A percentile compares a stretch with the other conserved stretches of the same genome.
Conservation (phyloP, 1,140 invertebrate species). For the Amphibalanus amphitrite region DNA sequence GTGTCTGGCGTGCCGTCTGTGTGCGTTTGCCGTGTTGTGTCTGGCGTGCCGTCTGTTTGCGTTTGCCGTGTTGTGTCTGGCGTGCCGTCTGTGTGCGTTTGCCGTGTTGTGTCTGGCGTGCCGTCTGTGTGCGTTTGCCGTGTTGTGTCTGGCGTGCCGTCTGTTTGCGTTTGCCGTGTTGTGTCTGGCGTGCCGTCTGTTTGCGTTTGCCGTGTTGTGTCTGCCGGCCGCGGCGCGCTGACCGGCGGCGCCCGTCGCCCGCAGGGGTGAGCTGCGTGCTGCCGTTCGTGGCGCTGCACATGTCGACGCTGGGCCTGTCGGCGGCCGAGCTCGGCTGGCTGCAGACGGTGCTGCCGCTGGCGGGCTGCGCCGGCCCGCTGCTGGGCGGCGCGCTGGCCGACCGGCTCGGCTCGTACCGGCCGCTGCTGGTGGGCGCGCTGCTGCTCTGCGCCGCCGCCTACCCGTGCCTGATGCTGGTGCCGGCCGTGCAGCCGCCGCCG, state of each 20-base stretch:
- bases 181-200: too few relatives aligned
- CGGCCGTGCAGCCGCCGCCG: neutral
- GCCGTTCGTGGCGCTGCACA: conserved; percentile 53
- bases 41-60: too few relatives aligned
- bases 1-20: too few relatives aligned
- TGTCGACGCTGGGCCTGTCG: conserved; percentile 45
- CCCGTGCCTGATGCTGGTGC: conserved; percentile 17
- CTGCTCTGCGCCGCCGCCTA: conserved; percentile 34
- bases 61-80: too few relatives aligned
- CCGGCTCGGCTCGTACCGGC: conserved; percentile 34
- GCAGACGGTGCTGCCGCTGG: conserved; percentile 48
- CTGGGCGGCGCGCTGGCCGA: conserved; percentile 48
- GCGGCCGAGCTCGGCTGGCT: conserved; percentile 47
- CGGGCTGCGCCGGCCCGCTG: conserved; percentile 47
- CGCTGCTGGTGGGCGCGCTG: conserved; percentile 47
- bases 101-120: too few relatives aligned
- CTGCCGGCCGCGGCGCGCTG: too few relatives aligned
- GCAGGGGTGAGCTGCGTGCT: conserved; percentile 54
- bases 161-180: too few relatives aligned
- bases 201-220: too few relatives aligned
- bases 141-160: too few relatives aligned
- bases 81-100: too few relatives aligned
- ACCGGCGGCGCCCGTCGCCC: conserved; percentile 14
- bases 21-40: too few relatives aligned
- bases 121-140: too few relatives aligned